Evolutionary conservation across 1,140 invertebrate genomes (phyloP).

Genomic region (Drosophila nasuta): DNA sequence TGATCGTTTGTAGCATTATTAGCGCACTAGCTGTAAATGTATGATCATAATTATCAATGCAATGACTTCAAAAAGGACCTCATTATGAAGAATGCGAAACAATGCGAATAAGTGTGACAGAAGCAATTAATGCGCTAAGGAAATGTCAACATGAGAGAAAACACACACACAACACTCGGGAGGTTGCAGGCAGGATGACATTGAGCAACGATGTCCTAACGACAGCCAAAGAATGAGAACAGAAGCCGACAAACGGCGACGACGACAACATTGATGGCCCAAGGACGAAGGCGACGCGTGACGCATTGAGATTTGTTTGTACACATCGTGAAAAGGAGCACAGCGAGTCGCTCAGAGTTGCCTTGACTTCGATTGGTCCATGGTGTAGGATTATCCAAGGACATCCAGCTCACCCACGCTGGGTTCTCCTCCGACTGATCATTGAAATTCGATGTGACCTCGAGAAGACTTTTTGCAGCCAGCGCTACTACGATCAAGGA

Average conservation of each 20-base stretch:
- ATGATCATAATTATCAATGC: constrained; percentile 63
- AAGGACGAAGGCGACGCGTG: constrained; percentile 75
- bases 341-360: constrained; percentile 41
- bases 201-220: constrained; percentile 49
- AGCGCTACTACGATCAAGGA: constrained; percentile 44
- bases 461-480: constrained; percentile 44
- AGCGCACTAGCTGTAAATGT: constrained; percentile 25
- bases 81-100: constrained; percentile 62
- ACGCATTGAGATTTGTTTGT: constrained; percentile 77
- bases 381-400: constrained; percentile 53
- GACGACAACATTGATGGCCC: constrained; percentile 23
- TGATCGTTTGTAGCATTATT: constrained; percentile 32
- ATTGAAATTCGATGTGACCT: constrained; percentile 49
- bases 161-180: neutral
- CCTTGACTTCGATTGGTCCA: constrained; percentile 74
- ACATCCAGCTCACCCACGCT: constrained; percentile 43
- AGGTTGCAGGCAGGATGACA: constrained; percentile 57
- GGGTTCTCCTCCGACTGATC: constrained; percentile 30
- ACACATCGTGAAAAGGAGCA: constrained; percentile 71
- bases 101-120: constrained; percentile 82
- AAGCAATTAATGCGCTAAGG: constrained; percentile 72
- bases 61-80: constrained; percentile 65
- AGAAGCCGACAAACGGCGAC: constrained; percentile 54
- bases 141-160: constrained; percentile 68
- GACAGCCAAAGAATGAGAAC: constrained; percentile 64